Evolutionary conservation across 2,888 invertebrate species (phyloP).

Genomic region (Rhimphoctona megacephalus): DNA sequence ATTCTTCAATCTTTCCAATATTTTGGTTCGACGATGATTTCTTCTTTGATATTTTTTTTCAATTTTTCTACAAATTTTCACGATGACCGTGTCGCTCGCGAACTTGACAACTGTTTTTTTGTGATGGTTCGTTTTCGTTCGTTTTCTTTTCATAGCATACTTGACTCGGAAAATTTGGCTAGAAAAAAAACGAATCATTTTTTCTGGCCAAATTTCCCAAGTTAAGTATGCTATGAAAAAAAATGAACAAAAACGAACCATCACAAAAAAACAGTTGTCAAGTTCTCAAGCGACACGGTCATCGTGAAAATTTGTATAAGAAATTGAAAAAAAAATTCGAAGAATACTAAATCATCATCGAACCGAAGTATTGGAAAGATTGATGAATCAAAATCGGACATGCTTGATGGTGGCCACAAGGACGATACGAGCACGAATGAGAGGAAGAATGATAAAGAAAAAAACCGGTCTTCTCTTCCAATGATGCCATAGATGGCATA

Average conservation of each 20-base stretch:
- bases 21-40: background rate
- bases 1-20: background rate
- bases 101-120: background rate
- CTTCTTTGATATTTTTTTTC: slow-evolving; percentile 2
- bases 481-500: slow-evolving; percentile 16
- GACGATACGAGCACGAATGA: slow-evolving; percentile 11
- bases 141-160: slow-evolving; percentile 2
- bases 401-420: background rate
- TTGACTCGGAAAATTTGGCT: background rate
- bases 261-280: slow-evolving; percentile 3
- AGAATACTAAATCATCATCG: background rate
- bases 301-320: slow-evolving; percentile 10
- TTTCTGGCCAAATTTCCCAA: background rate
- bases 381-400: background rate
- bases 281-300: background rate
- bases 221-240: background rate
- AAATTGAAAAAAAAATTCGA: background rate
- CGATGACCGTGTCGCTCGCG: slow-evolving; percentile 2
- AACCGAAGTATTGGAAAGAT: background rate
- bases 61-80: slow-evolving; percentile 9
- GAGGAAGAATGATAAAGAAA: background rate
- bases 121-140: background rate
- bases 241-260: background rate
- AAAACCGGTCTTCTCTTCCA: background rate
- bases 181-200: background rate